These are phyloP conservation scores for Cavia aperea DNA, from an alignment of 2,113 vertebrate species.

Conservation along the genomic window DNA sequence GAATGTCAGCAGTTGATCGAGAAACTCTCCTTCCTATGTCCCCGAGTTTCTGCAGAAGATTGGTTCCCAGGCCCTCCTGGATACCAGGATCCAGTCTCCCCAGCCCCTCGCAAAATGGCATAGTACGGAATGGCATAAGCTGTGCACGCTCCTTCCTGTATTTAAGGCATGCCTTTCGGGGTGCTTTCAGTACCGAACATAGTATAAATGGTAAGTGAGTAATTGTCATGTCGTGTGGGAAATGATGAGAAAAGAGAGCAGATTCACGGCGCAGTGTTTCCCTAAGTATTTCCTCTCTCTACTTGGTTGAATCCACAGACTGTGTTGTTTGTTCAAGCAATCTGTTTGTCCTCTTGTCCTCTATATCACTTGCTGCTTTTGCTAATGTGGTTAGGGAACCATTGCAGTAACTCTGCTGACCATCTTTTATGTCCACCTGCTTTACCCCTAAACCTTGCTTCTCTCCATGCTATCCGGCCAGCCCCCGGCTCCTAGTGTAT, in stretches of 20 bases:
- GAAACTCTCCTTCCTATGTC: neutral
- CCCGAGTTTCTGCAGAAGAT: too few relatives aligned
- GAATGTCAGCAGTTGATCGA: too few relatives aligned
- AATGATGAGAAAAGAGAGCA: neutral
- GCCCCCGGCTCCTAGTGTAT: fast-evolving
- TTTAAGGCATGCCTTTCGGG: neutral
- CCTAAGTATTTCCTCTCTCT: neutral
- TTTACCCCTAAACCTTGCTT: too few relatives aligned
- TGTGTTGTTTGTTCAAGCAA: neutral
- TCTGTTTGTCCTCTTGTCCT: fast-evolving
- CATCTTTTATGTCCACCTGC: neutral
- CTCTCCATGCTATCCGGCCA: neutral
- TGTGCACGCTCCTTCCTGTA: neutral
- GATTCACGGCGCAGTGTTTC: too few relatives aligned
- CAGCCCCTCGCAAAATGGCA: neutral
- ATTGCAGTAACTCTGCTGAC: neutral
- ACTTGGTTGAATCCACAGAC: neutral
- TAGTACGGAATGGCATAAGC: neutral
- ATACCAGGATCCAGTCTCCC: neutral
- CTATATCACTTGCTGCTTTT: neutral
- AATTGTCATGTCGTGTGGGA: neutral
- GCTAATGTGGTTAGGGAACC: neutral
- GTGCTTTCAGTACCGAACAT: neutral
- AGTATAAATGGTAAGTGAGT: neutral
- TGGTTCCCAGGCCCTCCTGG: neutral